phyloP scores from a whole-genome alignment of 1,140 invertebrate genomes.

The Heliconius eleuchia region DNA sequence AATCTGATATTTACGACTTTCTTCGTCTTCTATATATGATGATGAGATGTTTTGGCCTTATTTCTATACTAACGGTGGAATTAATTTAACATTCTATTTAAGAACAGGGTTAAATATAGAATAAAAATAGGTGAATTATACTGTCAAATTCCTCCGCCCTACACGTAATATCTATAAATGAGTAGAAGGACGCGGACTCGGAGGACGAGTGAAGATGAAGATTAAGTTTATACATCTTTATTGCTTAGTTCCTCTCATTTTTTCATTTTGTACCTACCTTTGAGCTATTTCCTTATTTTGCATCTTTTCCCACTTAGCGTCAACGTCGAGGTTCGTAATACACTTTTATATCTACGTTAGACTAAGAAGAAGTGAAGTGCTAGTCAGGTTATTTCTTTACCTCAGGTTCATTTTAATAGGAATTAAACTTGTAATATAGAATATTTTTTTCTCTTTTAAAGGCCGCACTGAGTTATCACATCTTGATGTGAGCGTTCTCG shows the following conservation, averaged over 20 bases:
- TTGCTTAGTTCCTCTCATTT: neutral
- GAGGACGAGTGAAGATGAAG: neutral
- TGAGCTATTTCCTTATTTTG: conserved; percentile 11
- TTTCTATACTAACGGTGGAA: neutral
- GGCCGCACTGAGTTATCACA: neutral
- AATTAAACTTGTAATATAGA: neutral
- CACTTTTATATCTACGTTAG: neutral
- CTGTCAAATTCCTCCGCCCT: neutral
- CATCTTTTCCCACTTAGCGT: conserved; percentile 1
- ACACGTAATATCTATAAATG: neutral
- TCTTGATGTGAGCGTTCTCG: neutral
- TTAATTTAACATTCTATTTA: neutral
- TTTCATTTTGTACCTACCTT: neutral
- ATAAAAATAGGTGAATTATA: neutral
- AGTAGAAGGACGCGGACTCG: neutral
- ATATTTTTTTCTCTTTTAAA: neutral
- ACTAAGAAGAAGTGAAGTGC: conserved; percentile 12
- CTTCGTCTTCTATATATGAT: neutral
- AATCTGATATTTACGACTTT: neutral
- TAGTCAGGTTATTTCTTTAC: neutral
- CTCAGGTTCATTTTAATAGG: conserved; percentile 1
- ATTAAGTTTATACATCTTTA: neutral
- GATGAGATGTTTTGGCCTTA: neutral
- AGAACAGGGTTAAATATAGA: neutral
- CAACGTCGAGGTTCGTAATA: conserved; percentile 4